A percentile compares a stretch with the other conserved stretches of the same genome.
Conservation (phyloP, 2,888 invertebrate species). For the Pseudococcus viburni region DNA sequence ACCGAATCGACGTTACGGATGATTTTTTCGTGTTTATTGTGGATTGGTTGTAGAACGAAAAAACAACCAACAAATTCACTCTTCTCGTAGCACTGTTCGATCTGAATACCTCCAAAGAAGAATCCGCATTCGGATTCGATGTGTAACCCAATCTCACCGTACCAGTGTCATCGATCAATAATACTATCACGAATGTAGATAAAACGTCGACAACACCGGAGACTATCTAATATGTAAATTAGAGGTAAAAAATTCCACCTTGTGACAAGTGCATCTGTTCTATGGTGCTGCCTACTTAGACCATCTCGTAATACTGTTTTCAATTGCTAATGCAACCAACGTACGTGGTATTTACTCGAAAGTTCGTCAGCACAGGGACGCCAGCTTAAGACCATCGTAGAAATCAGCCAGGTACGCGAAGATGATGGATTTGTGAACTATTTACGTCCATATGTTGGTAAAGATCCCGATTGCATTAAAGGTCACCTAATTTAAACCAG, state of each 20-base stretch:
- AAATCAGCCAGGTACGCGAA: too few species aligned
- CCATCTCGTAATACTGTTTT: neutral
- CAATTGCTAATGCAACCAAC: constrained; percentile 17
- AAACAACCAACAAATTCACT: neutral
- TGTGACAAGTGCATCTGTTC: constrained; percentile 49
- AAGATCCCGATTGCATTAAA: constrained; percentile 18
- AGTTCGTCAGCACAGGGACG: too few species aligned
- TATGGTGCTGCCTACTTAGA: neutral
- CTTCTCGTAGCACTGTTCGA: neutral
- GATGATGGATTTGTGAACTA: constrained; percentile 55
- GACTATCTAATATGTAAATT: constrained; percentile 55
- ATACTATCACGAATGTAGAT: constrained; percentile 22
- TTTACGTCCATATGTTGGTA: constrained; percentile 9
- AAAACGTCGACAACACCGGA: constrained; percentile 24
- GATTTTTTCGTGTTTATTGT: neutral
- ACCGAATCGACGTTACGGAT: constrained; percentile 33
- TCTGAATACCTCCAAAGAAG: constrained; percentile 17
- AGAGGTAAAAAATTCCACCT: constrained; percentile 30
- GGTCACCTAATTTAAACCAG: constrained; percentile 57
- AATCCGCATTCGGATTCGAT: neutral
- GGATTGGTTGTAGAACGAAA: neutral
- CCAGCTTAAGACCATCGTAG: too few species aligned
- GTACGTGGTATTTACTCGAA: too few species aligned
- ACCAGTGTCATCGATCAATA: constrained; percentile 41
- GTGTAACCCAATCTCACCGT: neutral